These are phyloP conservation scores for Monopis laevigella DNA, from an alignment of 2,888 invertebrate species.

Conservation along the genomic window DNA sequence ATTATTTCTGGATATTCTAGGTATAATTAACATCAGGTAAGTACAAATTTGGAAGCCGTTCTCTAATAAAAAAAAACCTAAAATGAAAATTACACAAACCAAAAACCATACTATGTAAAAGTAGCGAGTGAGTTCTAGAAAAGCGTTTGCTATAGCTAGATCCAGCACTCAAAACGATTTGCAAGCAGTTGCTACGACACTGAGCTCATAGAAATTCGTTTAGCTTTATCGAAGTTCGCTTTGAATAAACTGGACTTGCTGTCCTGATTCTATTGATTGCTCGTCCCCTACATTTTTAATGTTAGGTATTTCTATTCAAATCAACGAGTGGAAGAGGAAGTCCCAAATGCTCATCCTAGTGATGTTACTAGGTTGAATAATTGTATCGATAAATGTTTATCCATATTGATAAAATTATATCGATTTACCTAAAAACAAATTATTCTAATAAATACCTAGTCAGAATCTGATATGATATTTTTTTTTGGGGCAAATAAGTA, in stretches of 20 bases:
- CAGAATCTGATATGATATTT: neutral
- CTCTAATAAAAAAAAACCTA: too few relatives aligned
- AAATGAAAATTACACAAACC: too few relatives aligned
- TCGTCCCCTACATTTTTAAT: slow-evolving; percentile 48
- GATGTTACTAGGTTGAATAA: slow-evolving; percentile 5
- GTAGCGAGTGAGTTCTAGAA: too few relatives aligned
- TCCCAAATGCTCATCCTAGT: slow-evolving; percentile 20
- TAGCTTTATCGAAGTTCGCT: slow-evolving; percentile 32
- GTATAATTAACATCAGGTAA: too few relatives aligned
- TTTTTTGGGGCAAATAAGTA: neutral
- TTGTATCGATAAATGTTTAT: slow-evolving; percentile 1
- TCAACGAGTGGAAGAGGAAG: slow-evolving; percentile 26
- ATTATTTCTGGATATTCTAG: too few relatives aligned
- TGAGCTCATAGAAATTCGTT: slow-evolving; percentile 8
- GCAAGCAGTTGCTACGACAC: too few relatives aligned
- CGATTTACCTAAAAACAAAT: too few relatives aligned
- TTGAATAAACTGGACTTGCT: slow-evolving; percentile 40
- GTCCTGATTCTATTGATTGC: slow-evolving; percentile 38
- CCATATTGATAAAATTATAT: too few relatives aligned
- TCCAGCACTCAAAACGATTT: too few relatives aligned
- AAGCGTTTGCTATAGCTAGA: too few relatives aligned
- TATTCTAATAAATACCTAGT: neutral
- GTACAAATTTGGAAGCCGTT: too few relatives aligned
- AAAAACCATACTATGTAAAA: too few relatives aligned
- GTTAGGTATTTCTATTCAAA: slow-evolving; percentile 53